phyloP scores from a whole-genome alignment of 1,140 invertebrate species.

The Nautilus pompilius region DNA sequence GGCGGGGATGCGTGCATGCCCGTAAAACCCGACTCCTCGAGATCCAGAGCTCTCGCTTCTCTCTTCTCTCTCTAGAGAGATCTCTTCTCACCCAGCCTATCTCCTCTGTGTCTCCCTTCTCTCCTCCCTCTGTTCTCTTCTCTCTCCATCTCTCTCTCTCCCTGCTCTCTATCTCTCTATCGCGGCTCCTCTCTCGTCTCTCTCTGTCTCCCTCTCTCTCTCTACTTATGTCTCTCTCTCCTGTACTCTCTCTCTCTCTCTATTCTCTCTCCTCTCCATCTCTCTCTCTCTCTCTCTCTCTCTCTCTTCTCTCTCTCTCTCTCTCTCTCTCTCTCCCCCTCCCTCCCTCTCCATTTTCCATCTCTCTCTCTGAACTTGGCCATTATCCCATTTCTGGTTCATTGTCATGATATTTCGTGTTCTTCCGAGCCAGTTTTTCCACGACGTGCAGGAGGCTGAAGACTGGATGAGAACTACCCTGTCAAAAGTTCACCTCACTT shows the following conservation, averaged over 20 bases:
- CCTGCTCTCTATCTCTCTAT: not conserved
- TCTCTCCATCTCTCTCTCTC: not conserved
- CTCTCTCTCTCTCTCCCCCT: not conserved
- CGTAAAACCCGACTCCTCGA: too few species aligned
- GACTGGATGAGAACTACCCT: constrained; percentile 45
- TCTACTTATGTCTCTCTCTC: too few species aligned
- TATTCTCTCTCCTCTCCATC: not conserved
- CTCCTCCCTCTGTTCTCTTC: not conserved
- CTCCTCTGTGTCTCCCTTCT: not conserved
- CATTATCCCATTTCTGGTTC: not conserved
- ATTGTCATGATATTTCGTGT: not conserved
- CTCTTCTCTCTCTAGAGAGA: too few species aligned
- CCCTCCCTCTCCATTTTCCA: not conserved
- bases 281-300: not conserved
- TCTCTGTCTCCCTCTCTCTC: not conserved
- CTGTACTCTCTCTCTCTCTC: not conserved
- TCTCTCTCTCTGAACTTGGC: not conserved
- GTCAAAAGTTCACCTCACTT: constrained; percentile 30
- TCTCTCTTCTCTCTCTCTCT: not conserved
- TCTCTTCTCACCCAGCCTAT: too few species aligned
- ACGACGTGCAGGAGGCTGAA: constrained; percentile 40
- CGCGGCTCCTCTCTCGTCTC: not conserved
- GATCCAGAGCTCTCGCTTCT: too few species aligned
- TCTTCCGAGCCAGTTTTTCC: constrained; percentile 35
- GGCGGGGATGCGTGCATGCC: too few species aligned